These are phyloP conservation scores for Carettochelys insculpta DNA, from an alignment of 2,113 vertebrate species.

Conservation along the genomic window DNA sequence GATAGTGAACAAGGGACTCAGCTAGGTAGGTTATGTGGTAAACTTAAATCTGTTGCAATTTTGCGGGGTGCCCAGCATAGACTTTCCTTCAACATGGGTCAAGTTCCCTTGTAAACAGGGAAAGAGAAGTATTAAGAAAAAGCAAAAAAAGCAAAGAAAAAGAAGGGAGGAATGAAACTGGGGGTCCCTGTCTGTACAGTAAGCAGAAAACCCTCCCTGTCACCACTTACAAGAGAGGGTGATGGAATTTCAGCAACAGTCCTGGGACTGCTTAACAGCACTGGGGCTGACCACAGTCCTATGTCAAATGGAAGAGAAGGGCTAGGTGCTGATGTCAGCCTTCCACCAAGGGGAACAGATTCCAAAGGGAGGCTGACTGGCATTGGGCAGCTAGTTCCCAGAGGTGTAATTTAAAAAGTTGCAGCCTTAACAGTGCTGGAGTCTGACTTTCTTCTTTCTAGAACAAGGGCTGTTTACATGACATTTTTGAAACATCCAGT, in stretches of 20 bases:
- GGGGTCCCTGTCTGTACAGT: accelerated
- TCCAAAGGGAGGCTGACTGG: neutral
- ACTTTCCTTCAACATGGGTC: neutral
- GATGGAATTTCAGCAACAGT: neutral
- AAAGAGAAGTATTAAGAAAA: neutral
- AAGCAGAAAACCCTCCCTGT: neutral
- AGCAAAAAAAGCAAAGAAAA: neutral
- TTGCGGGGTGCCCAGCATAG: neutral
- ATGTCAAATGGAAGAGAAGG: neutral
- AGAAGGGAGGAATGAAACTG: neutral
- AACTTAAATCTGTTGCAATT: neutral
- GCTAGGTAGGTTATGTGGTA: neutral
- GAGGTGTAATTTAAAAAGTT: neutral
- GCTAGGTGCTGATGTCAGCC: neutral
- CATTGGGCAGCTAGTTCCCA: neutral
- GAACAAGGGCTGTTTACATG: neutral
- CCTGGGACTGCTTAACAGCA: neutral
- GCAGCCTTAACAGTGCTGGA: neutral
- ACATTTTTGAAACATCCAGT: neutral
- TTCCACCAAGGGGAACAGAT: neutral
- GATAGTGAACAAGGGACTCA: neutral
- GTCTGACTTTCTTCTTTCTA: neutral
- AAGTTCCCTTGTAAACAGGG: neutral
- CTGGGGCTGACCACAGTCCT: neutral
- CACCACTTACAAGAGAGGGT: neutral